phyloP scores from a whole-genome alignment of 2,113 vertebrate species.

The Platysteira castanea region DNA sequence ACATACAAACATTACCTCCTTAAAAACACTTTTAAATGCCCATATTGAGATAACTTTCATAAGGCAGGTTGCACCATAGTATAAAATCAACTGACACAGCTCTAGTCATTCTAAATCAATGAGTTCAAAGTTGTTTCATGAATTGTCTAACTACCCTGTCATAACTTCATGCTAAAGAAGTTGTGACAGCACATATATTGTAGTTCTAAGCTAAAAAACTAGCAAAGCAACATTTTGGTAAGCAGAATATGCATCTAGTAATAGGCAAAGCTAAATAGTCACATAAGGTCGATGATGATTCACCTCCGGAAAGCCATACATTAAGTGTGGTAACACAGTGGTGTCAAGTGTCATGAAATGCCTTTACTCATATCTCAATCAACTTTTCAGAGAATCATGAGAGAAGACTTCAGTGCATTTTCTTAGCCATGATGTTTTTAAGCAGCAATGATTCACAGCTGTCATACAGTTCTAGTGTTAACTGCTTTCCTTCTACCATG shows the following conservation, averaged over 20 bases:
- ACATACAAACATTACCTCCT: neutral
- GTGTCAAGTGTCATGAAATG: neutral
- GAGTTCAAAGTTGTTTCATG: neutral
- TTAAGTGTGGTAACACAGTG: neutral
- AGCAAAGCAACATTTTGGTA: neutral
- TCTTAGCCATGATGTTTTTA: neutral
- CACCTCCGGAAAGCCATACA: neutral
- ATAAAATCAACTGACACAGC: neutral
- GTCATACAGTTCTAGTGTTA: neutral
- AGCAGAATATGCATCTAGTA: neutral
- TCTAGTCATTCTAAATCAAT: rapidly evolving
- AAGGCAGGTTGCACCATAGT: neutral
- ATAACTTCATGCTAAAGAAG: neutral
- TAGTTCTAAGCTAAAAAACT: neutral
- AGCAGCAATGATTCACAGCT: neutral
- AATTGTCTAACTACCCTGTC: neutral
- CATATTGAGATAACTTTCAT: neutral
- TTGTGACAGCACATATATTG: neutral
- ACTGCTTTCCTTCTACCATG: neutral
- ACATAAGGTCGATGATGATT: neutral
- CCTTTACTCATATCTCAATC: neutral
- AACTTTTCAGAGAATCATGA: neutral
- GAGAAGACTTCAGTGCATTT: neutral
- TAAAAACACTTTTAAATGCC: neutral
- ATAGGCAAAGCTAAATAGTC: neutral